These are phyloP conservation scores for Polyergus mexicanus DNA, from an alignment of 1,140 invertebrate genomes.

Conservation along the genomic window DNA sequence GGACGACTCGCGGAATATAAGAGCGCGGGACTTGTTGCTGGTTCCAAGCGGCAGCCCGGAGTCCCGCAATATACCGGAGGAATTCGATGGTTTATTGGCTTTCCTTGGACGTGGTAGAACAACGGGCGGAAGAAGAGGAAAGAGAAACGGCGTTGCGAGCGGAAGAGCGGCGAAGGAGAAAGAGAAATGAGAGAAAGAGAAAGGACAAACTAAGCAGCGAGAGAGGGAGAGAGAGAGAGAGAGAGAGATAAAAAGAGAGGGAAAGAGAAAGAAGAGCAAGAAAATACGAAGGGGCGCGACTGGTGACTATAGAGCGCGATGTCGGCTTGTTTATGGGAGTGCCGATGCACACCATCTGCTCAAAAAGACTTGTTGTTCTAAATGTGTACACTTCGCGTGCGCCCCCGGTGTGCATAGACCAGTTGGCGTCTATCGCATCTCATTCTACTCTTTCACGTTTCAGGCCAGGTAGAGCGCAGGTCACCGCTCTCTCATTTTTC, in stretches of 20 bases:
- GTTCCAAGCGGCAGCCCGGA: slow-evolving; percentile 75
- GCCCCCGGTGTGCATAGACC: slow-evolving; percentile 65
- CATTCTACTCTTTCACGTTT: slow-evolving; percentile 7
- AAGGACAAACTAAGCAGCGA: background rate
- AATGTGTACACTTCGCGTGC: slow-evolving; percentile 77
- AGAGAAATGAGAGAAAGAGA: slow-evolving; percentile 34
- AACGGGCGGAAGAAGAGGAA: slow-evolving; percentile 75
- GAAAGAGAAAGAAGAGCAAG: slow-evolving; percentile 20
- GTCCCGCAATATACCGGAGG: slow-evolving; percentile 82
- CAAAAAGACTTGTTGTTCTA: slow-evolving; percentile 83
- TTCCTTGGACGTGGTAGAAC: slow-evolving; percentile 84
- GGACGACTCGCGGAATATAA: slow-evolving; percentile 80
- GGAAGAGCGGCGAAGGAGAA: slow-evolving; percentile 62
- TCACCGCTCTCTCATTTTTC: slow-evolving; percentile 32
- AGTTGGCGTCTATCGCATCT: slow-evolving; percentile 67
- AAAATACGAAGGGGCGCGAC: slow-evolving; percentile 52
- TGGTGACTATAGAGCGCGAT: slow-evolving; percentile 77
- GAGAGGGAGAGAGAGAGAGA: slow-evolving; percentile 58
- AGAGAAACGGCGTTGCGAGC: slow-evolving; percentile 58
- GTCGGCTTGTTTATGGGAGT: slow-evolving; percentile 83
- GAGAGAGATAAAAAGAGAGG: background rate
- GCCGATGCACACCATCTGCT: slow-evolving; percentile 83
- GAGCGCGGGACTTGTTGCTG: slow-evolving; percentile 83
- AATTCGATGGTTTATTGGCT: slow-evolving; percentile 86
- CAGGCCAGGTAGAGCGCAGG: slow-evolving; percentile 2